Evolutionary conservation across 2,113 vertebrate genomes (phyloP).

Genomic region (Tetrao urogallus): DNA sequence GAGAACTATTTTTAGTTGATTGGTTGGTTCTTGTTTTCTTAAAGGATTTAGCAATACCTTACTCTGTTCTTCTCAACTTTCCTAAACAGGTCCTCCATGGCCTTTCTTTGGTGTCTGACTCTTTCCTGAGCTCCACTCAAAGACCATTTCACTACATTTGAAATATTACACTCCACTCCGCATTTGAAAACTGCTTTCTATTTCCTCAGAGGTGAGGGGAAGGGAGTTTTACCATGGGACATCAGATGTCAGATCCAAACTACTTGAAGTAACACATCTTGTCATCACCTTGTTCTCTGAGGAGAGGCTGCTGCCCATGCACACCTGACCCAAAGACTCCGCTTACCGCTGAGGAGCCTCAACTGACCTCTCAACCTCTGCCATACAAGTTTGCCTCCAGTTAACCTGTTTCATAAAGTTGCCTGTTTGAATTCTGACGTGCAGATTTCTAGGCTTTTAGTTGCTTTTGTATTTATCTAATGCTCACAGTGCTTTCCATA

Average conservation of each 20-base stretch:
- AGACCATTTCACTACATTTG: not conserved
- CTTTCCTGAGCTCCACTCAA: not conserved
- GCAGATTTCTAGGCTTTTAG: not conserved
- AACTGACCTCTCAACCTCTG: not conserved
- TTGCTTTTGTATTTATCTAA: not conserved
- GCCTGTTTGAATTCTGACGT: not conserved
- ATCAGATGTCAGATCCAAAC: not conserved
- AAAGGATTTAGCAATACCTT: not conserved
- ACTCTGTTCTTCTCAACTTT: not conserved
- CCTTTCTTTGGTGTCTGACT: not conserved
- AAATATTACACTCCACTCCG: not conserved
- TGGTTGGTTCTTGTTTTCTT: not conserved
- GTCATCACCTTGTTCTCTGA: not conserved
- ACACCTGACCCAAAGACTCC: accelerated
- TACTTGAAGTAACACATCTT: not conserved
- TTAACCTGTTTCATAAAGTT: not conserved
- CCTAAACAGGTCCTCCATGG: not conserved
- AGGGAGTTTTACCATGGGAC: not conserved
- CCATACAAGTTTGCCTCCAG: not conserved
- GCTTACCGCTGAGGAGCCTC: accelerated
- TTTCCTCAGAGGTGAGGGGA: not conserved
- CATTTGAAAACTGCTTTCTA: not conserved
- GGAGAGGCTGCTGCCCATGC: not conserved
- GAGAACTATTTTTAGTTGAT: not conserved
- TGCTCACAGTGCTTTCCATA: not conserved